Base-by-base conservation (phyloP, 2,888 invertebrate genomes). In the Athalia circularis region DNA sequence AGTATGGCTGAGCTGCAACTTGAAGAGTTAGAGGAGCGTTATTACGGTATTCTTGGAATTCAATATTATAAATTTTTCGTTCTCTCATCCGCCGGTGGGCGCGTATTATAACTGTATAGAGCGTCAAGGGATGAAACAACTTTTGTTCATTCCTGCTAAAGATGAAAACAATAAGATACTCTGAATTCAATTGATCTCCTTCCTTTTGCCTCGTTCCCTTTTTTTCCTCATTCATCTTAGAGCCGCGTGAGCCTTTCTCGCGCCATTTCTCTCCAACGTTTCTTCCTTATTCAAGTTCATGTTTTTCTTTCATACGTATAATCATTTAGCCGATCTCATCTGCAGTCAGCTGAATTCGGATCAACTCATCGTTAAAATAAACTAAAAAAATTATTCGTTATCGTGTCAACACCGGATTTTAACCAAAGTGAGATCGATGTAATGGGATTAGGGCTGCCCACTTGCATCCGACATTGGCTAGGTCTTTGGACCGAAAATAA, bases 111-210 rank as follows among this genome's bases (percentile, higher is more conserved):
- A 29, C 29, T 29, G 29, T 29, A 29, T 29, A 29, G 29, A 29
- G 29, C 52, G 15, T 67, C 67, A 15, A 67, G 67, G 47, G 67
- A 9, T 50, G 52, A 29, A 67, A 67, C 15, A 67, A 67, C 52
- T 67, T 52, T 13, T 48, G 48, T 50, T 50, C 65, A 5, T 50
- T 29, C 11, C 29, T 7, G 52, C 9, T 11, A 67, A 29, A 15
- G 67, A 52, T 52, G 29, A 50, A 29, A 67, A 67, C 43, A 72
- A 72, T 72, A 72, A 72, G 57, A 57, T 59, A 72, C 72, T 57
- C 59, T 57, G 72, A 72, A 59, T 59, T 47, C 59, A 47, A 59
- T 59, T 72, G 47, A 15, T 72, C 59, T 72, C 59, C n/a, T 59
- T 59, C n/a, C 6, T 54, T 43, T 54, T 29, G 7, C 43, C 9